Conservation (phyloP, 2,888 invertebrate species). For the Cosmia trapezina region DNA sequence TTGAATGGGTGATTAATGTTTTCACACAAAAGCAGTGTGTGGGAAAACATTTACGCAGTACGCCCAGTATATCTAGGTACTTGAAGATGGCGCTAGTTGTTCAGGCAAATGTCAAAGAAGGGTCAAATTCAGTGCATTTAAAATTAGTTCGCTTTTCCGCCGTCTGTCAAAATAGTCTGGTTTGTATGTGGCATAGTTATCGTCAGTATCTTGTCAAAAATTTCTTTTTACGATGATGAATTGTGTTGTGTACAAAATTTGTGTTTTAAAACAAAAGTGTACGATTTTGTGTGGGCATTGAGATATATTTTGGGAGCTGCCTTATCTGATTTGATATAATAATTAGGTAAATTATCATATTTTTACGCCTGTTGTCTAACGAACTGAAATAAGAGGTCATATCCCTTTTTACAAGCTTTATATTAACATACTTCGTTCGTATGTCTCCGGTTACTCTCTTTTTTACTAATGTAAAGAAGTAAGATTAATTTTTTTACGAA, state of each 20-base stretch:
- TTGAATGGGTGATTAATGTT: slow-evolving; percentile 66
- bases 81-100: slow-evolving; percentile 18
- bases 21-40: slow-evolving; percentile 59
- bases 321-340: slow-evolving; percentile 48
- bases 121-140: slow-evolving; percentile 18
- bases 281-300: slow-evolving; percentile 38
- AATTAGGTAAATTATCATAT: slow-evolving; percentile 14
- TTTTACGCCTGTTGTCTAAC: slow-evolving; percentile 14
- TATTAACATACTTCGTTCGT: background rate
- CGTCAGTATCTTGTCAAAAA: slow-evolving; percentile 54
- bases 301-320: slow-evolving; percentile 30
- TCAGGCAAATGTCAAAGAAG: background rate
- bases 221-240: slow-evolving; percentile 52
- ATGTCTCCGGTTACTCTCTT: background rate
- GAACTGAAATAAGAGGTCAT: background rate
- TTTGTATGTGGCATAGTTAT: background rate
- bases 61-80: slow-evolving; percentile 19
- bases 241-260: slow-evolving; percentile 43
- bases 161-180: slow-evolving; percentile 6
- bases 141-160: slow-evolving; percentile 5
- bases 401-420: background rate
- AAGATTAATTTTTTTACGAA: background rate
- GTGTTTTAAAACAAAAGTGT: slow-evolving; percentile 39
- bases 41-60: slow-evolving; percentile 47
- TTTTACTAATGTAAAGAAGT: too few relatives aligned